Evolutionary conservation across 2,797 vertebrate species (phyloP).

Genomic region (Petrocephalus schoutedeni): DNA sequence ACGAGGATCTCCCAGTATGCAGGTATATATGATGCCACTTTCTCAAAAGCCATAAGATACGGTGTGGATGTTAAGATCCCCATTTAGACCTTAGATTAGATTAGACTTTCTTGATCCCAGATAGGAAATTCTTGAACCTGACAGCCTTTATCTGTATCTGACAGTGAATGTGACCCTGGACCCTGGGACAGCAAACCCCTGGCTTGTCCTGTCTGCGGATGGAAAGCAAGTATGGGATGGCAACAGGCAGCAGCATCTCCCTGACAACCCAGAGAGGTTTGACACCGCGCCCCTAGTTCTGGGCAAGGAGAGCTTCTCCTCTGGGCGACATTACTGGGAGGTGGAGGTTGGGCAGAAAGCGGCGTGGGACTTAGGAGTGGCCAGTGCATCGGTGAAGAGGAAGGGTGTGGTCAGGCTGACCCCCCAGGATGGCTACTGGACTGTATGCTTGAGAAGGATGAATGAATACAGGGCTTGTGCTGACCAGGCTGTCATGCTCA

Average conservation of each 20-base stretch:
- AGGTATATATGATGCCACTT: constrained; percentile 44
- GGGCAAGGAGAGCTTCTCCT: constrained; percentile 54
- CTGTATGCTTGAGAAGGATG: constrained; percentile 53
- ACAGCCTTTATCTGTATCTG: not conserved
- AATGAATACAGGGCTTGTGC: constrained; percentile 57
- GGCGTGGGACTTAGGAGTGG: constrained; percentile 73
- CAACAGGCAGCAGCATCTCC: constrained; percentile 43
- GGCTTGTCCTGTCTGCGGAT: constrained; percentile 63
- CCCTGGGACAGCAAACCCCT: constrained; percentile 62
- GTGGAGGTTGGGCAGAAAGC: constrained; percentile 63
- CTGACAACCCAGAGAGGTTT: constrained; percentile 55
- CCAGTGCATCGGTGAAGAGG: constrained; percentile 49
- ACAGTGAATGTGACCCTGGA: constrained; percentile 66
- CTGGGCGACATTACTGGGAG: constrained; percentile 69
- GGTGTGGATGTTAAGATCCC: not conserved
- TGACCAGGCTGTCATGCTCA: constrained; percentile 45
- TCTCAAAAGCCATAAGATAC: not conserved
- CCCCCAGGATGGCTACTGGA: constrained; percentile 58
- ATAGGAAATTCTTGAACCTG: not conserved
- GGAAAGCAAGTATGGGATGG: constrained; percentile 54
- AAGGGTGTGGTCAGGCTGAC: constrained; percentile 61
- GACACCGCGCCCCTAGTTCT: constrained; percentile 65
- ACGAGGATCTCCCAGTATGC: constrained; percentile 49
- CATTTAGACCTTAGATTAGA: not conserved
- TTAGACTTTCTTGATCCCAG: not conserved